Base-by-base conservation (phyloP, 2,113 vertebrate genomes). In the Pavo muticus region DNA sequence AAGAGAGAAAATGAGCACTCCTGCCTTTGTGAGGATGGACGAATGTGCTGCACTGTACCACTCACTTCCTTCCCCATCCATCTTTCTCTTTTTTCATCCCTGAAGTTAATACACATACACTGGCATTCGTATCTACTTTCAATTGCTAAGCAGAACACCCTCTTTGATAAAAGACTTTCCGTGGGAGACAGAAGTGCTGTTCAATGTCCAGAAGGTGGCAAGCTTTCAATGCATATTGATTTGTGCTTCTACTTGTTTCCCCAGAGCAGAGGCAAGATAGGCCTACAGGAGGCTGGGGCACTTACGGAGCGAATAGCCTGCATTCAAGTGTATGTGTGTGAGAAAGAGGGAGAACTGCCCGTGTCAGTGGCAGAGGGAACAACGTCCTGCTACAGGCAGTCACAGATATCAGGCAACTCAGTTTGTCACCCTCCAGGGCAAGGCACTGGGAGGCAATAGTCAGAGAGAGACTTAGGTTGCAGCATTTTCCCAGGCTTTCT, bases 181-280 rank as follows among this genome's bases (percentile, higher is more conserved):
- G 27, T 2, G 56, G 21, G 63, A 67, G 72, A 30, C 71, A 29
- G 80, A 30, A n/a, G 47, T 87, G 3, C 89, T 80, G 32, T 2
- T 10, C 72, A 4, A 4, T 25, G 75, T n/a, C 96, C 96, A 2
- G 91, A 61, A 97, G 96, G 80, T 94, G 96, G 94, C 96, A 84
- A 80, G 73, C 95, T 81, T 83, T 91, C 30, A n/a, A 90, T 90
- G 74, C 76, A 0, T 45, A 81, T 61, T 6, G 23, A 44, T 54
- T 76, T 14, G 4, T 4, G 45, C 75, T 67, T 17, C 61, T 63
- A 1, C 70, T 17, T 3, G 0, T 20, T 59, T 27, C 12, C 50
- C n/a, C 32, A 9, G 11, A 69, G 61, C 32, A 16, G 71, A 32
- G 32, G 56, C 15, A 32, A 45, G 21, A 4, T 4, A 6, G 25